phyloP scores from a whole-genome alignment of 2,797 vertebrate species.

The Gastrophryne carolinensis region DNA sequence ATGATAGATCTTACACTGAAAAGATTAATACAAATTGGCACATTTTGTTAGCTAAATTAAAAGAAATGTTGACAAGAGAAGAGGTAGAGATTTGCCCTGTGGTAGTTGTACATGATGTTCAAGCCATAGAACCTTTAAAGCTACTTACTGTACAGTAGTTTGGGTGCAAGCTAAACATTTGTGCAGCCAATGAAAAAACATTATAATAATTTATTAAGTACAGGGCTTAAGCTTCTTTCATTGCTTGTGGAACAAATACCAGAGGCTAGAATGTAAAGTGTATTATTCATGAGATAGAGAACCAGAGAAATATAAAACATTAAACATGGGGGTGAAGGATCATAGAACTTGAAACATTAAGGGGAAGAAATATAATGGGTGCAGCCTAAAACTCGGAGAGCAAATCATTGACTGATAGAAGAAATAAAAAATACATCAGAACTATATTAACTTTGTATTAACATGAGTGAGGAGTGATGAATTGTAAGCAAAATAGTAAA shows the following conservation, averaged over 20 bases:
- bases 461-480: conserved; percentile 35
- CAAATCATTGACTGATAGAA: not conserved
- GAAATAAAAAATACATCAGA: conserved; percentile 29
- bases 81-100: no score
- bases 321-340: not conserved
- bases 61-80: no score
- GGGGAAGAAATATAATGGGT: not conserved
- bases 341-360: not conserved
- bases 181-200: not conserved
- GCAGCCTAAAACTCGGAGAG: conserved; percentile 15
- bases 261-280: not conserved
- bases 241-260: not conserved
- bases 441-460: conserved; percentile 37
- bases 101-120: no score
- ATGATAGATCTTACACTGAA: no score
- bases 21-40: no score
- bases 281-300: not conserved
- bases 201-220: not conserved
- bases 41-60: no score
- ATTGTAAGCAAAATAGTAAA: conserved; percentile 23
- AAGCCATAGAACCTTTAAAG: no score
- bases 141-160: not conserved
- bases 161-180: not conserved
- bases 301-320: conserved; percentile 9
- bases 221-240: not conserved